These are phyloP conservation scores for Cyclura pinguis DNA, from an alignment of 2,797 vertebrate species.

Conservation along the genomic window DNA sequence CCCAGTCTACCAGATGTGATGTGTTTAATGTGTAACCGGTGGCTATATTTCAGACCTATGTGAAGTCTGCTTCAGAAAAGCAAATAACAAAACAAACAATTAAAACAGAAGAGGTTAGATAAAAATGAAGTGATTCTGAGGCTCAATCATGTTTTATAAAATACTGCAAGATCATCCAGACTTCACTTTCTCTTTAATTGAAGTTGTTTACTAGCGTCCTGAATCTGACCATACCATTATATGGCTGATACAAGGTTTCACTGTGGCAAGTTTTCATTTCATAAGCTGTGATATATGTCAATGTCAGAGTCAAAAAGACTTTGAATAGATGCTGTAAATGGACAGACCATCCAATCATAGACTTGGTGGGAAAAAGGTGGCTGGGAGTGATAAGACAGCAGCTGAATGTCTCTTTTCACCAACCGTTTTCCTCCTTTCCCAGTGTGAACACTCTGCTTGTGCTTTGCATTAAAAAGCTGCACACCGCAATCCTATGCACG, in stretches of 20 bases:
- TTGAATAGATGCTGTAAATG: neutral
- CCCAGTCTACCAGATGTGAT: neutral
- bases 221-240: neutral
- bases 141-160: neutral
- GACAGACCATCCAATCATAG: neutral
- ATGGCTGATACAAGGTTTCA: neutral
- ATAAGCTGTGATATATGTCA: neutral
- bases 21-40: neutral
- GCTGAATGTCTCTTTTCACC: neutral
- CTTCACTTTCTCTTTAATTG: neutral
- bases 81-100: slow-evolving; percentile 3
- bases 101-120: neutral
- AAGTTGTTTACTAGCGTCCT: neutral
- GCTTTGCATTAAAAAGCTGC: slow-evolving; percentile 4
- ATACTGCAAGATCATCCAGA: neutral
- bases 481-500: neutral
- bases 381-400: neutral
- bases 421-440: neutral
- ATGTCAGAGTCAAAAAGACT: neutral
- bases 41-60: neutral
- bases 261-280: neutral
- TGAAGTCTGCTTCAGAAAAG: slow-evolving; percentile 1
- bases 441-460: slow-evolving; percentile 5
- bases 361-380: neutral
- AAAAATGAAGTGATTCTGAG: neutral